phyloP scores from a whole-genome alignment of 2,888 invertebrate species.

The Pyralis farinalis region DNA sequence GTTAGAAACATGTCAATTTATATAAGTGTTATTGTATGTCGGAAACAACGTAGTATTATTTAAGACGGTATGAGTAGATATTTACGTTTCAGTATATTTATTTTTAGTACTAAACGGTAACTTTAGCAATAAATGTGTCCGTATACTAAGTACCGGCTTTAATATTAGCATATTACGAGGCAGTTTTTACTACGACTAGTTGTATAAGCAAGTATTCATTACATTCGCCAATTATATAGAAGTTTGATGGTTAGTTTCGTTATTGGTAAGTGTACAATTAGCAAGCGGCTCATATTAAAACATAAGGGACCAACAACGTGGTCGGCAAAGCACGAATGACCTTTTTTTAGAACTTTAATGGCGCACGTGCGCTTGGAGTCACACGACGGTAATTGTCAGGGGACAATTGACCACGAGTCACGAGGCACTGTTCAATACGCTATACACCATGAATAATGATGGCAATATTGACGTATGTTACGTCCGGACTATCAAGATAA shows the following conservation, averaged over 20 bases:
- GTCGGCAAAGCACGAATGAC: conserved; percentile 55
- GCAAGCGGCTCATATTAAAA: conserved; percentile 28
- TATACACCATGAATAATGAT: conserved; percentile 62
- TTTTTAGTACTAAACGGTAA: no score
- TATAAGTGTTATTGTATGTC: not conserved
- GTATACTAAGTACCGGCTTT: no score
- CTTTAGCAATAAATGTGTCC: no score
- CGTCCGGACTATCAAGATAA: not conserved
- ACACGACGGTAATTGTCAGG: conserved; percentile 62
- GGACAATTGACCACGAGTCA: conserved; percentile 67
- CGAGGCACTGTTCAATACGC: conserved; percentile 50
- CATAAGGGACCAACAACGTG: conserved; percentile 29
- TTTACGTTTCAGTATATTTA: no score
- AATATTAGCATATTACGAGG: no score
- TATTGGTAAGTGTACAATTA: conserved; percentile 23
- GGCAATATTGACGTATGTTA: conserved; percentile 32
- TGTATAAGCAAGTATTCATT: no score
- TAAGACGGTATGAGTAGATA: not conserved
- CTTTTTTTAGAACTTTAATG: conserved; percentile 53
- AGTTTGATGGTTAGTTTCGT: no score
- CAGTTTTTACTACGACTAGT: no score
- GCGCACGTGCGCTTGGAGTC: conserved; percentile 55
- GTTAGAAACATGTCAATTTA: conserved; percentile 5
- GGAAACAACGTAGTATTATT: conserved; percentile 1
- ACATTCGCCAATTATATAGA: no score